These are phyloP conservation scores for Gymnocephalus cernua DNA, from an alignment of 2,113 vertebrate species.

Conservation along the genomic window DNA sequence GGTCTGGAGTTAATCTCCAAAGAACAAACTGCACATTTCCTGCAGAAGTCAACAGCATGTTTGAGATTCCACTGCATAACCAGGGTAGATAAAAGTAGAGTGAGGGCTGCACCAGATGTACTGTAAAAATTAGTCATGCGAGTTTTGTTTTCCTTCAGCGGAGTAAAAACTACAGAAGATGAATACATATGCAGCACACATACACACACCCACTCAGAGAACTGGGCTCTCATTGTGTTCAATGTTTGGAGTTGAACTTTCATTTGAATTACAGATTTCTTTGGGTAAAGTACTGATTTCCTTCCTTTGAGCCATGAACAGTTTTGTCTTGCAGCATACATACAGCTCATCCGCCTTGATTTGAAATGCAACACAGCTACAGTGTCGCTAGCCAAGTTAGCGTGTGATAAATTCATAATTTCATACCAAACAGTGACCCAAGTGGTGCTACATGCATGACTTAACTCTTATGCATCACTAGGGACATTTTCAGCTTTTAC, in stretches of 20 bases:
- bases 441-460: not conserved
- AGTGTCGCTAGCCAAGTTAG: not conserved
- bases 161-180: slow-evolving; percentile 22
- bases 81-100: not conserved
- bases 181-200: slow-evolving; percentile 38
- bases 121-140: slow-evolving; percentile 42
- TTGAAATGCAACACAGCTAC: not conserved
- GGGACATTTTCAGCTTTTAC: no score
- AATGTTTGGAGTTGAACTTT: slow-evolving; percentile 1
- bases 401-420: not conserved
- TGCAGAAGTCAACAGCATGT: slow-evolving; percentile 29
- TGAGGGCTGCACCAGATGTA: slow-evolving; percentile 26
- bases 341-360: not conserved
- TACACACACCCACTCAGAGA: slow-evolving; percentile 15
- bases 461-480: no score
- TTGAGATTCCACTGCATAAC: slow-evolving; percentile 23
- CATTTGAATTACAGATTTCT: slow-evolving; percentile 54
- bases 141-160: slow-evolving; percentile 44
- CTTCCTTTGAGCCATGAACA: not conserved
- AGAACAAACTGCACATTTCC: slow-evolving; percentile 61
- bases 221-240: slow-evolving; percentile 23
- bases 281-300: slow-evolving; percentile 34
- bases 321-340: slow-evolving; percentile 2
- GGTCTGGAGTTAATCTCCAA: slow-evolving; percentile 63
- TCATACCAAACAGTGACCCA: not conserved